Percentiles rank a stretch among this genome's conserved stretches.
Conservation (phyloP, 2,797 vertebrate genomes). For the Pangasius larnaudii region DNA sequence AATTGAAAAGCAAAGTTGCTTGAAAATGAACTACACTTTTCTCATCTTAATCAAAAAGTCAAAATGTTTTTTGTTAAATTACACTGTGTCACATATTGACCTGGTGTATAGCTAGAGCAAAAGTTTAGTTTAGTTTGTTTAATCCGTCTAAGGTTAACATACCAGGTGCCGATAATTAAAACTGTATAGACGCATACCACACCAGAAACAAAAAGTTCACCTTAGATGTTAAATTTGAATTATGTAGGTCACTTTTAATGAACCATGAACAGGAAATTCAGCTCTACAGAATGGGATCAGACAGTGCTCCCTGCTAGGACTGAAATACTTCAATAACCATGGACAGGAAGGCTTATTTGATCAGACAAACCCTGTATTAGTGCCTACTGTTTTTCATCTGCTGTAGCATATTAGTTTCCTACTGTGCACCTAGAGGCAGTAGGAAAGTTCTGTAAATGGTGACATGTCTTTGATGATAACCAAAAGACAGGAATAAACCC, state of each 20-base stretch:
- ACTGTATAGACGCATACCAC: neutral
- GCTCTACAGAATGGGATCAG: neutral
- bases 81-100: neutral
- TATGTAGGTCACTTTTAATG: slow-evolving; percentile 8
- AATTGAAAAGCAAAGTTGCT: neutral
- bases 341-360: slow-evolving; percentile 7
- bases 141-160: neutral
- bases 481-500: neutral
- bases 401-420: neutral
- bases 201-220: neutral
- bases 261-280: slow-evolving; percentile 29
- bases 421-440: neutral
- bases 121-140: neutral
- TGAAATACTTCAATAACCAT: slow-evolving; percentile 45
- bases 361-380: slow-evolving; percentile 4
- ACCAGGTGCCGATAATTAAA: neutral
- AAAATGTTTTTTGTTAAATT: neutral
- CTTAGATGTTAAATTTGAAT: neutral
- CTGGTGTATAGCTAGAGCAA: neutral
- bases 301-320: slow-evolving; percentile 14
- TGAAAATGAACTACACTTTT: neutral
- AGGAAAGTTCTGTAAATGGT: neutral
- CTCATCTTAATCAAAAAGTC: neutral
- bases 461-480: neutral
- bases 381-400: neutral